phyloP scores from a whole-genome alignment of 2,113 vertebrate genomes.

The Puma concolor region DNA sequence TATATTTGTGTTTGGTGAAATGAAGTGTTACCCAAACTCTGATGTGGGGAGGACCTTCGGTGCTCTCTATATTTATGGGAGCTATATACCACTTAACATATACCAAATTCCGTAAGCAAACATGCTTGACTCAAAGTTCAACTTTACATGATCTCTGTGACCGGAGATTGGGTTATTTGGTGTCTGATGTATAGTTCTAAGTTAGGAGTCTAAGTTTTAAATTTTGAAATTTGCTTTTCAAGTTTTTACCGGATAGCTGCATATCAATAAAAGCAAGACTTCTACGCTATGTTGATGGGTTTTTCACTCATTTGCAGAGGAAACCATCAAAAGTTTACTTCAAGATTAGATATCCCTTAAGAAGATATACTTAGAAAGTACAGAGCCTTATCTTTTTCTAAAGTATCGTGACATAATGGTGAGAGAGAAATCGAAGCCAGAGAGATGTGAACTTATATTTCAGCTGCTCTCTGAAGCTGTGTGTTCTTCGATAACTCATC shows the following conservation, averaged over 20 bases:
- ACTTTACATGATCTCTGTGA: constrained; percentile 77
- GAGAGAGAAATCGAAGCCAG: not conserved
- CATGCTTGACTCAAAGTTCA: constrained; percentile 76
- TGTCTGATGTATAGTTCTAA: constrained; percentile 71
- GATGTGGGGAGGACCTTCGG: constrained; percentile 81
- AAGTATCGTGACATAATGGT: not conserved
- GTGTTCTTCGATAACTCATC: not conserved
- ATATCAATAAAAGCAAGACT: not conserved
- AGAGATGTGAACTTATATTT: not conserved
- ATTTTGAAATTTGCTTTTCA: not conserved
- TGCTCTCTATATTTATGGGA: constrained; percentile 85
- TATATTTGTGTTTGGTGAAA: constrained; percentile 85
- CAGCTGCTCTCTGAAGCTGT: not conserved
- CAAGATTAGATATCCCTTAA: not conserved
- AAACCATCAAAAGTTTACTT: not conserved
- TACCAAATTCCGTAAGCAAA: constrained; percentile 77
- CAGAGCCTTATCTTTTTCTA: not conserved
- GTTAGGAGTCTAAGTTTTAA: constrained; percentile 49
- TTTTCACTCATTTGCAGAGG: not conserved
- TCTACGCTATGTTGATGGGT: not conserved
- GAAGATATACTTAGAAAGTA: not conserved
- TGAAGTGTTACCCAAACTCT: constrained; percentile 84
- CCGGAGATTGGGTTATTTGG: constrained; percentile 64
- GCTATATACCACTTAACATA: constrained; percentile 74
- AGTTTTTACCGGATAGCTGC: constrained; percentile 27